Evolutionary conservation across 2,797 vertebrate species (phyloP).

Genomic region (Sebastes hopkinsi): DNA sequence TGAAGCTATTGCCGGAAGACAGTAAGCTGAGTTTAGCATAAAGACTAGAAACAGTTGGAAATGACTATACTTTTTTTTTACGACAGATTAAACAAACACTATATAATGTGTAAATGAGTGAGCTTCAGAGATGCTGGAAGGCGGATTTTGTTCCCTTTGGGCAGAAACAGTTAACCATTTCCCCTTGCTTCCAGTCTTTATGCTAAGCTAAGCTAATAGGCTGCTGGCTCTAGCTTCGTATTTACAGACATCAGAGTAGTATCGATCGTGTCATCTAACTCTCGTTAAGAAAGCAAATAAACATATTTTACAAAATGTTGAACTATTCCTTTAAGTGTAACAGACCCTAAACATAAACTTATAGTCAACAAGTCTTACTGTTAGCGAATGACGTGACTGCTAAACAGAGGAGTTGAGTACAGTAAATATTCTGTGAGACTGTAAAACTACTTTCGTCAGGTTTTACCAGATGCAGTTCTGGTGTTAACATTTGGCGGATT

Average conservation of each 20-base stretch:
- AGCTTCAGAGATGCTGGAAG: too few species aligned
- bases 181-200: too few species aligned
- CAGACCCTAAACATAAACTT: neutral
- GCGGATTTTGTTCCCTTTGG: too few species aligned
- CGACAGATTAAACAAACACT: neutral
- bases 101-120: too few species aligned
- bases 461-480: neutral
- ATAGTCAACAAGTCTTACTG: neutral
- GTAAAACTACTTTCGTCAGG: neutral
- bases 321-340: neutral
- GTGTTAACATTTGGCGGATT: slow-evolving; percentile 11
- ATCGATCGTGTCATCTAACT: neutral
- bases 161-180: too few species aligned
- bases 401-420: neutral
- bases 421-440: neutral
- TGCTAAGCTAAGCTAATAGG: too few species aligned
- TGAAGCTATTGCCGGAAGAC: neutral
- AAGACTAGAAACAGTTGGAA: neutral
- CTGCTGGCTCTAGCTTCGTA: neutral
- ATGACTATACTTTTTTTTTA: neutral
- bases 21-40: neutral
- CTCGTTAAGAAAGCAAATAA: neutral
- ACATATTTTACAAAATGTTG: neutral
- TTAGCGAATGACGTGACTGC: neutral
- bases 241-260: neutral